These are phyloP conservation scores for Raja brachyura DNA, from an alignment of 2,113 vertebrate species.

Conservation along the genomic window DNA sequence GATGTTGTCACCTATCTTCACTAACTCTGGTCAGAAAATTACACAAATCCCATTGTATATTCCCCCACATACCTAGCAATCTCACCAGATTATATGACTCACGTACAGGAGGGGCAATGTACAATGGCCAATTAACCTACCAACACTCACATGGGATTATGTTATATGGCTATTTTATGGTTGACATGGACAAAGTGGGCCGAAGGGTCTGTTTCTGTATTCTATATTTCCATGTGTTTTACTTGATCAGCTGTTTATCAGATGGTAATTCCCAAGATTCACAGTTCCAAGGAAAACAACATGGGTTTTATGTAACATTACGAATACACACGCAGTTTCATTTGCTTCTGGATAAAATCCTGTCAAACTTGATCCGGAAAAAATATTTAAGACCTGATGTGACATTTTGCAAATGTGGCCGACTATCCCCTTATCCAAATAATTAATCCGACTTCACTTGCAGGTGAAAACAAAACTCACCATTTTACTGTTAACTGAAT, in stretches of 20 bases:
- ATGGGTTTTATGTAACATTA: not conserved
- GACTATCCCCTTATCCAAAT: not conserved
- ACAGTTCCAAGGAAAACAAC: not conserved
- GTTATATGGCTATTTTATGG: too few relatives aligned
- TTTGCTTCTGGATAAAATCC: not conserved
- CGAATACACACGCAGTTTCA: not conserved
- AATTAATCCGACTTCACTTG: not conserved
- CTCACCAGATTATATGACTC: too few relatives aligned
- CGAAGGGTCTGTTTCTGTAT: too few relatives aligned
- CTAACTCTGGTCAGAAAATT: too few relatives aligned
- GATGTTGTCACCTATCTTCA: too few relatives aligned
- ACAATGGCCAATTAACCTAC: too few relatives aligned
- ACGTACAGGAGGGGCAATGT: too few relatives aligned
- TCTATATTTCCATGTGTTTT: too few relatives aligned
- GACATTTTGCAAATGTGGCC: not conserved
- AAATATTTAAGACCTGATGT: not conserved
- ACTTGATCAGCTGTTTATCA: not conserved
- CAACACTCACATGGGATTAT: too few relatives aligned
- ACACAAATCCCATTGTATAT: too few relatives aligned
- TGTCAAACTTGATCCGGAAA: not conserved
- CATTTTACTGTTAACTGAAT: conserved; percentile 61
- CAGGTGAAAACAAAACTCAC: conserved; percentile 43
- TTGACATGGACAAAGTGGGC: too few relatives aligned
- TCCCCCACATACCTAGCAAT: too few relatives aligned
- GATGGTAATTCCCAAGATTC: not conserved